Base-by-base conservation (phyloP, 2,888 invertebrate genomes). In the Gisinianus flammeolus region DNA sequence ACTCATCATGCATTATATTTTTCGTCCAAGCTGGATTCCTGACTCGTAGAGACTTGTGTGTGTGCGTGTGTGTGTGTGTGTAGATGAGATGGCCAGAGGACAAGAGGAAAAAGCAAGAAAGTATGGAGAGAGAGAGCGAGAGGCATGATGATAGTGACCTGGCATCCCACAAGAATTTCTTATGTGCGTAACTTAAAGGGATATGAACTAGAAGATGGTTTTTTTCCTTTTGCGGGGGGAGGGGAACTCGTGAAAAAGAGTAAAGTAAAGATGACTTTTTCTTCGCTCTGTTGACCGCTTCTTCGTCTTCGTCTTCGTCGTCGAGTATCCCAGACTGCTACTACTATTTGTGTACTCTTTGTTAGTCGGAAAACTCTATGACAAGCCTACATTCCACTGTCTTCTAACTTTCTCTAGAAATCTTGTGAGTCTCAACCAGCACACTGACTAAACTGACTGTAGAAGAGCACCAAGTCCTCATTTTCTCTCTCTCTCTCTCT, bases 211-310 rank as follows among this genome's bases (percentile, higher is more conserved):
- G n/a, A n/a, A n/a, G n/a, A n/a, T n/a, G n/a, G n/a, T n/a, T n/a
- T n/a, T n/a, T n/a, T n/a, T n/a, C n/a, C n/a, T n/a, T n/a, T n/a
- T n/a, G n/a, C n/a, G n/a, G n/a, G n/a, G n/a, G n/a, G n/a, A n/a
- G n/a, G 31, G 19, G n/a, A 30, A 26, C n/a, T 26, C 10, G 28
- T 66, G 10, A 24, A 12, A 10, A 26, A 72, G 74, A 78, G 73
- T 62, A 74, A 24, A 74, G 69, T 74, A 74, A 69, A 78, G 78
- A 78, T 78, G 78, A 78, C 78, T 78, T 78, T 78, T 52, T 74
- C 78, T 68, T 74, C 70, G 78, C 74, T 78, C 74, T 62, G 78
- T 67, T 78, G 78, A 74, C 74, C 74, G 19, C 64, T 70, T 56
- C 2, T 30, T 54, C 26, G 62, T 62, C 10, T 62, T 0, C 28